Base-by-base conservation (phyloP, 2,888 invertebrate genomes). In the Exephanes ischioxanthus region DNA sequence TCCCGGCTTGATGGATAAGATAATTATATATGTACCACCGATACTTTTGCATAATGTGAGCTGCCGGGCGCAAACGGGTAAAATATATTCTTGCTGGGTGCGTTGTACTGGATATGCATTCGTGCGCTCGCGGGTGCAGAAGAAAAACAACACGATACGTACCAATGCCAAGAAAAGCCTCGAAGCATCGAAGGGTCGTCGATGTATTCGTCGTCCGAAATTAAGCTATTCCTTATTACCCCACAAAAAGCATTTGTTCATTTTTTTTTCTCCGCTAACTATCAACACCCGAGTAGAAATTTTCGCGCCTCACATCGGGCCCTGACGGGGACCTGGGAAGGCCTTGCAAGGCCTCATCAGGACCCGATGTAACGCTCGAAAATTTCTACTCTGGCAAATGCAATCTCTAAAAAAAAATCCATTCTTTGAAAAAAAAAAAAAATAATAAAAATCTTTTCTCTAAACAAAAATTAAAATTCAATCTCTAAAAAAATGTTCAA, bases 1-100 rank as follows among this genome's bases (percentile, higher is more conserved):
- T 80, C 83, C 82, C 87, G 88, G 86, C 87, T 88, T 86, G 87
- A 85, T 87, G 87, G 87, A 87, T 87, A 87, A 86, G 80, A 86
- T 86, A 83, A 86, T 86, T 86, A 83, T 83, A 80, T 85, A 83
- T 83, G 85, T 85, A 85, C 83, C 72, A 67, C 45, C 76, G 53
- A 63, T 33, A 66, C 71, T 85, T 85, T 83, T 85, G 85, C 80
- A 85, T 85, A 85, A 83, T 85, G 51, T 72, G 72, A n/a, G 73
- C 85, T 80, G 61, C 77, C 45, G 85, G 85, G 67, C 51, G 76
- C 33, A 16, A 77, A 70, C 55, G 71, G 63, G 68, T 76, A 80
- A 85, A 83, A 72, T 76, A 48, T 63, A 76, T 80, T 82, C 71
- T 76, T 72, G 67, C 53, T 53, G 45, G 53, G 14, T 58, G 58